These are phyloP conservation scores for Hydropotes inermis DNA, from an alignment of 2,113 vertebrate genomes.

Conservation along the genomic window DNA sequence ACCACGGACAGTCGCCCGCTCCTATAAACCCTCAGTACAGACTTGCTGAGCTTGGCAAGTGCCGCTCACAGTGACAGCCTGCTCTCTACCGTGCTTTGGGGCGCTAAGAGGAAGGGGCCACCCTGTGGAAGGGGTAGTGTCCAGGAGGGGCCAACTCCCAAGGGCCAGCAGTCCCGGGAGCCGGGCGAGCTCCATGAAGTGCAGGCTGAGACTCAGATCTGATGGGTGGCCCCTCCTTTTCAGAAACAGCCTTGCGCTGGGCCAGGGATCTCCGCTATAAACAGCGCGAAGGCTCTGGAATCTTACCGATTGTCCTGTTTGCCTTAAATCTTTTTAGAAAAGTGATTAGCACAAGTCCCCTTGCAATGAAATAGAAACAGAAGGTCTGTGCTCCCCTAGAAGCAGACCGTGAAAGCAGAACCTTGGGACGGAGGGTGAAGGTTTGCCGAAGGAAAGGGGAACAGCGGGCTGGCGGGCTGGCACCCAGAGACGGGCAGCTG, in stretches of 20 bases:
- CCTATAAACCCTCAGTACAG: neutral
- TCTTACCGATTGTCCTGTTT: neutral
- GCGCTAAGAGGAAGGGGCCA: neutral
- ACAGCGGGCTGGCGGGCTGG: neutral
- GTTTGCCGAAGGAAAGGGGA: neutral
- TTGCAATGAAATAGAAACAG: neutral
- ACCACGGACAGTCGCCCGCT: neutral
- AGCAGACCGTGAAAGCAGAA: neutral
- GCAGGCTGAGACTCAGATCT: neutral
- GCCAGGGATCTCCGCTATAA: neutral
- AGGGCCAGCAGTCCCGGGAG: neutral
- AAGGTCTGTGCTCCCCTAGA: neutral
- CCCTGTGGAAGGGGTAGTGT: neutral
- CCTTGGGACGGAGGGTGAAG: rapidly evolving
- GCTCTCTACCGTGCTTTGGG: neutral
- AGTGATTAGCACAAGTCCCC: neutral
- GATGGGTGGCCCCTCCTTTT: neutral
- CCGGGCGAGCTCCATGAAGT: neutral
- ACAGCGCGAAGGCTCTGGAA: neutral
- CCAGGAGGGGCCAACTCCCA: neutral
- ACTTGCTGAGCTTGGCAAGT: neutral
- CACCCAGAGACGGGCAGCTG: too few relatives aligned
- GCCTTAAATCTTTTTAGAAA: neutral
- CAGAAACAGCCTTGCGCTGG: neutral
- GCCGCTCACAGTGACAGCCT: neutral